These are phyloP conservation scores for Lasioglossum morio DNA, from an alignment of 2,888 invertebrate genomes.

Conservation along the genomic window DNA sequence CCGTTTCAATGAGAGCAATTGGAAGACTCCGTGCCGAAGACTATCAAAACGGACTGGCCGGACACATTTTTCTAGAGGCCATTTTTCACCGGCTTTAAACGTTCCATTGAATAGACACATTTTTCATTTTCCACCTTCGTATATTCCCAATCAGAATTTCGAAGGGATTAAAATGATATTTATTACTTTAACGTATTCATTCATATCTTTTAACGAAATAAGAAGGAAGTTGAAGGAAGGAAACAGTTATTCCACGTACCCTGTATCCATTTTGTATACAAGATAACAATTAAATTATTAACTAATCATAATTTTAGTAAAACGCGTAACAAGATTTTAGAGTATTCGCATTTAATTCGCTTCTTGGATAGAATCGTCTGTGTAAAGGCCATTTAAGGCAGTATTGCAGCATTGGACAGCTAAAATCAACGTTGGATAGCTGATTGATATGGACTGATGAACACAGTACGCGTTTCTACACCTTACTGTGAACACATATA, in stretches of 20 bases:
- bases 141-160: neutral
- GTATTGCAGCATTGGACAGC: neutral
- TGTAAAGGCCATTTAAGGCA: neutral
- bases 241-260: neutral
- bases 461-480: neutral
- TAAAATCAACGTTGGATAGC: neutral
- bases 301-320: neutral
- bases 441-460: neutral
- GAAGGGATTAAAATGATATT: neutral
- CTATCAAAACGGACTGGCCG: neutral
- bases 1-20: neutral
- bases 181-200: neutral
- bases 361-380: neutral
- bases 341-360: neutral
- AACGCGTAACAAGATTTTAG: neutral
- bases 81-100: neutral
- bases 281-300: neutral
- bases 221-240: too few species aligned
- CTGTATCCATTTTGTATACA: neutral
- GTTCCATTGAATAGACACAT: neutral
- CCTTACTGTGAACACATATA: neutral
- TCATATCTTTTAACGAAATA: too few species aligned
- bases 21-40: neutral
- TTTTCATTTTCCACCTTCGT: neutral
- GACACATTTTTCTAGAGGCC: neutral